phyloP scores from a whole-genome alignment of 2,797 vertebrate genomes.

The Phalloptychus januarius region DNA sequence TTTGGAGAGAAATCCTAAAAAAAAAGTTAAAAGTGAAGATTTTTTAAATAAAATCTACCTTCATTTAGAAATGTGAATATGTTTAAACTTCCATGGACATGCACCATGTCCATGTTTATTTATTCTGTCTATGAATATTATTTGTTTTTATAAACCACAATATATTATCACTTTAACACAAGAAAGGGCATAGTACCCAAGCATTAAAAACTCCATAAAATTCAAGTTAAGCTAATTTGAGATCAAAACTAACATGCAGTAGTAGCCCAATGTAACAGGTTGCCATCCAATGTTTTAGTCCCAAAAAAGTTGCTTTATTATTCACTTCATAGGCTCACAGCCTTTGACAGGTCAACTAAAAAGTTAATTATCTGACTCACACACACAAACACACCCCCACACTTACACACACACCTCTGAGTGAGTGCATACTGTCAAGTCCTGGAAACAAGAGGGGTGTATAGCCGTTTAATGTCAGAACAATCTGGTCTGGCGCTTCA shows the following conservation, averaged over 20 bases:
- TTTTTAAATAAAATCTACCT: neutral
- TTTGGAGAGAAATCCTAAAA: neutral
- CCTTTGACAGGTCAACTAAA: constrained; percentile 41
- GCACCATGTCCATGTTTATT: neutral
- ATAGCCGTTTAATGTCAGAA: constrained; percentile 64
- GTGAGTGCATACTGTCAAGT: constrained; percentile 45
- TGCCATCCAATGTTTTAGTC: neutral
- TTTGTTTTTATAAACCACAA: neutral
- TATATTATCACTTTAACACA: neutral
- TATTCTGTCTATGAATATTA: neutral
- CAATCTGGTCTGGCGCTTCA: constrained; percentile 55
- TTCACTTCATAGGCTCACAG: constrained; percentile 23
- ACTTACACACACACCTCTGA: constrained; percentile 18
- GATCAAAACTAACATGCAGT: neutral
- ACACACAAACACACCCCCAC: constrained; percentile 12
- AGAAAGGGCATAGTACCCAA: neutral
- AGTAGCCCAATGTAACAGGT: neutral
- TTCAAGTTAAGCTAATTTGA: neutral
- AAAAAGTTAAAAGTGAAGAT: neutral
- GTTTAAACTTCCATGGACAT: neutral
- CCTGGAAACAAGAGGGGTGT: constrained; percentile 56
- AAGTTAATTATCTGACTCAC: constrained; percentile 47
- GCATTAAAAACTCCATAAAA: neutral
- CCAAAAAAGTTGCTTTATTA: neutral
- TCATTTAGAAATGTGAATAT: neutral